phyloP scores from a whole-genome alignment of 1,140 invertebrate species.

The Brachionus koreanus region DNA sequence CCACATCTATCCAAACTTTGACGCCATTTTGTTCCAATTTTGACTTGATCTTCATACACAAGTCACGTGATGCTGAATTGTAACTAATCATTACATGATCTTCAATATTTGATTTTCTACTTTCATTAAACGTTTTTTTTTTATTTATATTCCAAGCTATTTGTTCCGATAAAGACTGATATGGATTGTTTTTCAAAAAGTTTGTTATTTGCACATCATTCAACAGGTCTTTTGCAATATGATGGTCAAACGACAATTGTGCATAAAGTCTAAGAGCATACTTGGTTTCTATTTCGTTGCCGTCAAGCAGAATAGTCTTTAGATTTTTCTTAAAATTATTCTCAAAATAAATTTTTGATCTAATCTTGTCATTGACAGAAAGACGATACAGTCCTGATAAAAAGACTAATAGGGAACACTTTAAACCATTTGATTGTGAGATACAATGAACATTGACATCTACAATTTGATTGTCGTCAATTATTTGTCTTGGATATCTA shows the following conservation, averaged over 20 bases:
- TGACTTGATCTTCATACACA: slow-evolving; percentile 15
- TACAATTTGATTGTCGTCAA: neutral
- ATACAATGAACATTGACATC: neutral
- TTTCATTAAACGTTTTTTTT: neutral
- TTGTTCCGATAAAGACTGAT: neutral
- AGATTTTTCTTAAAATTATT: neutral
- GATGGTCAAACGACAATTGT: slow-evolving; percentile 4
- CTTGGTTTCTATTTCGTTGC: neutral
- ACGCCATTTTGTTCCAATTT: neutral
- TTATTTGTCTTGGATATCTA: neutral
- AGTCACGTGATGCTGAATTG: neutral
- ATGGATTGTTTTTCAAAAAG: neutral
- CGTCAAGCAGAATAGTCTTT: neutral
- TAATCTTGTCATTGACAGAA: slow-evolving; percentile 17
- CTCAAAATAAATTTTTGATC: slow-evolving; percentile 22
- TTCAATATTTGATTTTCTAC: neutral
- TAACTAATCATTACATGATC: slow-evolving; percentile 43
- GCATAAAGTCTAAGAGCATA: neutral
- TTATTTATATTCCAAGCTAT: slow-evolving; percentile 25
- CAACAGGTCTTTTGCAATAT: neutral
- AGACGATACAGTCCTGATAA: neutral
- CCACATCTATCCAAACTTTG: slow-evolving; percentile 48
- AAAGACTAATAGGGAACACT: neutral
- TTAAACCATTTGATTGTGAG: neutral
- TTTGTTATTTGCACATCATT: neutral